These are phyloP conservation scores for Nymphalis urticae DNA, from an alignment of 2,888 invertebrate genomes.

Conservation along the genomic window DNA sequence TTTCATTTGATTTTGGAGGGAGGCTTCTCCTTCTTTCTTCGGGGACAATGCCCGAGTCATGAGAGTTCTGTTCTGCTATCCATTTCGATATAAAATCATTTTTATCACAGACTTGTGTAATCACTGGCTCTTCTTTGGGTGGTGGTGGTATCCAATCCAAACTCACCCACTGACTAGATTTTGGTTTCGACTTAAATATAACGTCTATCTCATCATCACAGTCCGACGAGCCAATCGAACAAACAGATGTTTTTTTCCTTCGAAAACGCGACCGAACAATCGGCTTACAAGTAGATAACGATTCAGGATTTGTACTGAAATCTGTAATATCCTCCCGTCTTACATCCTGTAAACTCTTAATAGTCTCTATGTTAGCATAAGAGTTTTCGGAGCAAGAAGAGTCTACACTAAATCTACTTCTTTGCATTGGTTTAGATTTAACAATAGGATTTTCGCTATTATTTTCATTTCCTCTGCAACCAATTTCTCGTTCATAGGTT, in stretches of 20 bases:
- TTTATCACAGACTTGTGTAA: constrained; percentile 79
- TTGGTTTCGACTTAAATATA: constrained; percentile 80
- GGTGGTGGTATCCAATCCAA: constrained; percentile 79
- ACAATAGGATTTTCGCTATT: constrained; percentile 64
- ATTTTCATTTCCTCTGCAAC: constrained; percentile 64
- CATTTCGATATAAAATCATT: constrained; percentile 80
- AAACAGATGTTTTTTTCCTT: constrained; percentile 77
- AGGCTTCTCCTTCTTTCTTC: constrained; percentile 77
- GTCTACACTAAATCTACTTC: constrained; percentile 77
- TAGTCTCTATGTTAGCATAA: constrained; percentile 79
- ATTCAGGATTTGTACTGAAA: constrained; percentile 58
- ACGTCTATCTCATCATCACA: constrained; percentile 79
- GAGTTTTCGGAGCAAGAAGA: constrained; percentile 81
- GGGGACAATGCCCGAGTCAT: constrained; percentile 67
- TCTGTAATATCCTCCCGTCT: constrained; percentile 70
- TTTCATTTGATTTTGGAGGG: constrained; percentile 77
- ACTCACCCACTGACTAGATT: constrained; percentile 82
- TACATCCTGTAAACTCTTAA: constrained; percentile 79
- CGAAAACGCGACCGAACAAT: constrained; percentile 69
- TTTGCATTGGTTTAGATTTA: constrained; percentile 67
- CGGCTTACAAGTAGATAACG: constrained; percentile 63
- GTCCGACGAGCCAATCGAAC: constrained; percentile 79
- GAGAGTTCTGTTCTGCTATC: constrained; percentile 78
- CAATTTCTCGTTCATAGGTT: constrained; percentile 76
- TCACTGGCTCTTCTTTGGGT: constrained; percentile 78